Percentiles rank a stretch among this genome's conserved stretches.
These are phyloP conservation scores for Gobiocypris rarus DNA, from an alignment of 2,113 vertebrate species.

Conservation along the genomic window DNA sequence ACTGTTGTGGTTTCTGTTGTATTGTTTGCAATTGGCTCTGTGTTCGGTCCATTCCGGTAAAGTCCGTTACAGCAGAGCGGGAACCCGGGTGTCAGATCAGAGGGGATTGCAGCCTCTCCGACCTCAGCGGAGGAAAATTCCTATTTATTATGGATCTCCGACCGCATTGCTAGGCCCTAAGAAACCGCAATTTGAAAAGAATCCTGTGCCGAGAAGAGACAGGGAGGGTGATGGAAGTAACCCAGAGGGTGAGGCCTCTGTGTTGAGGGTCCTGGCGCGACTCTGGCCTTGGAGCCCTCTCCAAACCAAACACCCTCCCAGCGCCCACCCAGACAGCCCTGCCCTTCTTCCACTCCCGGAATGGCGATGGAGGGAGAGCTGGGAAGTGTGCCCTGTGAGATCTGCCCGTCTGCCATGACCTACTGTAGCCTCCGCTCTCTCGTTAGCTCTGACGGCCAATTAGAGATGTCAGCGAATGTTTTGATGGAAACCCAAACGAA, in stretches of 20 bases:
- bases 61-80: constrained; percentile 16
- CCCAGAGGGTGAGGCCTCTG: constrained; percentile 39
- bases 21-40: constrained; percentile 6
- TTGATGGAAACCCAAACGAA: constrained; percentile 35
- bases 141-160: constrained; percentile 49
- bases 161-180: constrained; percentile 38
- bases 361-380: constrained; percentile 10
- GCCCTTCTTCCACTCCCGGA: constrained; percentile 45
- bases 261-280: constrained; percentile 39
- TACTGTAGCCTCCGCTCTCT: constrained; percentile 14
- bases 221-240: constrained; percentile 13
- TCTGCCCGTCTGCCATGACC: constrained; percentile 6
- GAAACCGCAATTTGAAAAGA: constrained; percentile 37
- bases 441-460: constrained; percentile 19
- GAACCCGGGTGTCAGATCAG: constrained; percentile 31
- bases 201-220: constrained; percentile 14
- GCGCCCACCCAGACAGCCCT: constrained; percentile 48
- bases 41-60: constrained; percentile 19
- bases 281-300: constrained; percentile 47
- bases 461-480: constrained; percentile 8
- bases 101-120: constrained; percentile 22
- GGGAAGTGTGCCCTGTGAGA: constrained; percentile 4
- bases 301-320: constrained; percentile 56
- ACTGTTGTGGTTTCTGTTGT: constrained; percentile 20
- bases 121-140: constrained; percentile 41